Percentiles rank a stretch among this genome's conserved stretches.
phyloP scores from a whole-genome alignment of 2,888 invertebrate genomes.

The Aradus depressus region DNA sequence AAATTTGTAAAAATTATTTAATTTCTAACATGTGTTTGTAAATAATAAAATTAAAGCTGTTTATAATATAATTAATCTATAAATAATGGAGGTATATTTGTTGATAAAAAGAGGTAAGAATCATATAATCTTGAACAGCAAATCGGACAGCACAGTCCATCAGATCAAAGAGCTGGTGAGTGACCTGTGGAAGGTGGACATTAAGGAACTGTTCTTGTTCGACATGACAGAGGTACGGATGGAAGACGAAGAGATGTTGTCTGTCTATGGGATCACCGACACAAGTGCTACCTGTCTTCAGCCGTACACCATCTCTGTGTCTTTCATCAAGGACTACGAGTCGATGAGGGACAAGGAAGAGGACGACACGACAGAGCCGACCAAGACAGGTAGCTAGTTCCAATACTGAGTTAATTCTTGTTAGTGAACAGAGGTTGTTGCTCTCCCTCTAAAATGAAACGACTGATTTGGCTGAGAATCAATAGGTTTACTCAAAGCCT shows the following conservation, averaged over 20 bases:
- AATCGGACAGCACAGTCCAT: not conserved
- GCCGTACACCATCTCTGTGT: not conserved
- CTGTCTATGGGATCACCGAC: not conserved
- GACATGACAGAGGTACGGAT: not conserved
- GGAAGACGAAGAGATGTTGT: not conserved
- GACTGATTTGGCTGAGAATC: too few species aligned
- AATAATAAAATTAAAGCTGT: too few species aligned
- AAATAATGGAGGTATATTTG: not conserved
- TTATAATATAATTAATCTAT: not conserved
- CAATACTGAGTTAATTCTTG: too few species aligned
- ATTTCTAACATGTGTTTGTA: too few species aligned
- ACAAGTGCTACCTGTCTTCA: not conserved
- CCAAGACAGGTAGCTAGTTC: too few species aligned
- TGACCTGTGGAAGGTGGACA: not conserved
- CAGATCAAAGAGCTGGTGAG: not conserved
- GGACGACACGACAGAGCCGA: too few species aligned
- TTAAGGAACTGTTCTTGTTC: not conserved
- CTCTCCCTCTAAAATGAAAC: too few species aligned
- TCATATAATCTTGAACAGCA: not conserved
- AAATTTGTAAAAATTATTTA: too few species aligned
- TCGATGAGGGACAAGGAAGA: too few species aligned
- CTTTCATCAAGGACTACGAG: not conserved
- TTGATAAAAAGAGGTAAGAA: not conserved
- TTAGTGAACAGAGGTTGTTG: too few species aligned
- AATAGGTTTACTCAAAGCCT: too few species aligned